Base-by-base conservation (phyloP, 2,888 invertebrate genomes). In the Linnaemya vulpina region DNA sequence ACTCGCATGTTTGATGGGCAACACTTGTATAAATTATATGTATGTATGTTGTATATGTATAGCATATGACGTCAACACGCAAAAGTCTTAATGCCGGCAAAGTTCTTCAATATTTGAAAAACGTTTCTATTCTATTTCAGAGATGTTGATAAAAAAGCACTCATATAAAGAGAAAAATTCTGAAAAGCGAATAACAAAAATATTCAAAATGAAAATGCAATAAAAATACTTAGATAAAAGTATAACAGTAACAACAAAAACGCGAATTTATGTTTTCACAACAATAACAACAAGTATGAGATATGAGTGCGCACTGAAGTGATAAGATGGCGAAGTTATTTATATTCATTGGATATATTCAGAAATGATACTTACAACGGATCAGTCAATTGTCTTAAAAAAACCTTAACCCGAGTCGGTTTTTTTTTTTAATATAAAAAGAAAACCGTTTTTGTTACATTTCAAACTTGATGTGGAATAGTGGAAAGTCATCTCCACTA, bases 201-300 rank as follows among this genome's bases (percentile, higher is more conserved):
- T 38, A 60, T 20, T 43, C 63, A 53, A 65, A 60, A 76, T 46
- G 35, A 70, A 74, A 80, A 35, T 80, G 80, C 74, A 58, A 60
- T 68, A 74, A 11, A 75, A 75, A 75, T 68, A n/a, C n/a, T n/a
- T n/a, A 75, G 65, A 81, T 60, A 46, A 60, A 58, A 58, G n/a
- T n/a, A 51, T 43, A 49, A 60, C 49, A 58, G 43, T 10, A 68
- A 35, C 60, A 74, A 68, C 58, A 55, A 79, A 71, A 60, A 74
- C 65, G 81, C 74, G 74, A 84, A 81, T 78, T 81, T 81, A 81
- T 84, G 84, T 43, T 84, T 74, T 80, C 43, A 43, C 30, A 40
- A 74, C 30, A 30, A 73, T 30, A 75, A 35, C 43, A 55, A 62
- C 20, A 55, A 55, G 11, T n/a, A 2, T 20, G 17, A n/a, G n/a